phyloP scores from a whole-genome alignment of 2,113 vertebrate species.

The Plotosus lineatus region DNA sequence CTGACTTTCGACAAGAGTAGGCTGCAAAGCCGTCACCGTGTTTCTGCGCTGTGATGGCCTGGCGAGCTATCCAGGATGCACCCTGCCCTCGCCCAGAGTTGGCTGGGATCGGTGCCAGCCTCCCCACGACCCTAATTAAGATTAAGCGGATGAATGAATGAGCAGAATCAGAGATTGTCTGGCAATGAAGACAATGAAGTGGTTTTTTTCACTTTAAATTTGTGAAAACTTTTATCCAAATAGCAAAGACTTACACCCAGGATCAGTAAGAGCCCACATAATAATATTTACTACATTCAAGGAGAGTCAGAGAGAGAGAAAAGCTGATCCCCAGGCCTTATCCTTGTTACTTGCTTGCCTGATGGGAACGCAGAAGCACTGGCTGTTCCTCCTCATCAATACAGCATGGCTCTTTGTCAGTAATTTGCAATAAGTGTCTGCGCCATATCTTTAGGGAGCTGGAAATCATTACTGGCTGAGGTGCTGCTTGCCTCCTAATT shows the following conservation, averaged over 20 bases:
- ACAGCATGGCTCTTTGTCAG: conserved; percentile 95
- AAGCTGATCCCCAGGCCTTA: conserved; percentile 63
- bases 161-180: no score
- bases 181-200: background rate
- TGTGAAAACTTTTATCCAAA: background rate
- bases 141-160: no score
- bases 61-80: no score
- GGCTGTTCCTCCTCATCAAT: conserved; percentile 89
- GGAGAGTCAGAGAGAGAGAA: conserved; percentile 31
- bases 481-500: conserved; percentile 92
- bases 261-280: conserved; percentile 8
- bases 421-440: conserved; percentile 99
- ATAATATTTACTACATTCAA: conserved; percentile 64
- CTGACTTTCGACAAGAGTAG: no score
- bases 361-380: conserved; percentile 83
- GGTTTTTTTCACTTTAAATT: background rate
- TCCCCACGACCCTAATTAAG: no score
- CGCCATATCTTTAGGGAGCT: conserved; percentile 88
- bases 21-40: no score
- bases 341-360: conserved; percentile 82
- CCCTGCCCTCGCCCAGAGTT: no score
- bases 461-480: conserved; percentile 95
- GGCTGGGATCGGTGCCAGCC: no score
- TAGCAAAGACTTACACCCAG: background rate
- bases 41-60: no score